Evolutionary conservation across 2,113 vertebrate species (phyloP).

Genomic region (Gnathonemus echidnorhynchus): DNA sequence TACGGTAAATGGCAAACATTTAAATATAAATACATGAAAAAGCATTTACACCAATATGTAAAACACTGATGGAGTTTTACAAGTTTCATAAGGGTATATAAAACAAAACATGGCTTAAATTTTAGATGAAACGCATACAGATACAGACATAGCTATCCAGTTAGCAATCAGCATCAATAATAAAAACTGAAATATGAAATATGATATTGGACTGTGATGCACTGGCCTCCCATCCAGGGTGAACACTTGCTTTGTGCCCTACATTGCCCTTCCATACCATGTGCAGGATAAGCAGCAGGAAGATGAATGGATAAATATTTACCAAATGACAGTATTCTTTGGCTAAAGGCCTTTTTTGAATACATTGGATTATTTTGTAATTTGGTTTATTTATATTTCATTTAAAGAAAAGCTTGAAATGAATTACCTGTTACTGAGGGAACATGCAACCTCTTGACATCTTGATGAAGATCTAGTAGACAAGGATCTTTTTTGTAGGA

Average conservation of each 20-base stretch:
- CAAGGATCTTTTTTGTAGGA: background rate
- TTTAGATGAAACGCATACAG: background rate
- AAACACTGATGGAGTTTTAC: background rate
- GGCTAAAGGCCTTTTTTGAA: background rate
- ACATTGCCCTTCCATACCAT: background rate
- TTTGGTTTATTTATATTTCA: background rate
- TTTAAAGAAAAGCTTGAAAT: background rate
- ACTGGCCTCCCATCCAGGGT: background rate
- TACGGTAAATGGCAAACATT: background rate
- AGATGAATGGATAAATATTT: background rate
- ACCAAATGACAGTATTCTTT: background rate
- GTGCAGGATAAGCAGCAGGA: background rate
- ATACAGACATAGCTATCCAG: background rate
- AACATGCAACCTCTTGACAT: background rate
- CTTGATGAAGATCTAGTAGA: background rate
- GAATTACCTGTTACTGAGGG: background rate
- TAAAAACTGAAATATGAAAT: background rate
- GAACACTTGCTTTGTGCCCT: background rate
- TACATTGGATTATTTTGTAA: background rate
- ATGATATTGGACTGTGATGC: background rate
- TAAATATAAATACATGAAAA: slow-evolving; percentile 6
- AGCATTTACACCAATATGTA: background rate
- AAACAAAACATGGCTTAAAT: background rate
- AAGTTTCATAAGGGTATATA: background rate
- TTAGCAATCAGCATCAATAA: background rate